Conservation (phyloP, 2,797 vertebrate genomes). For the Phrynocephalus guinanensis region DNA sequence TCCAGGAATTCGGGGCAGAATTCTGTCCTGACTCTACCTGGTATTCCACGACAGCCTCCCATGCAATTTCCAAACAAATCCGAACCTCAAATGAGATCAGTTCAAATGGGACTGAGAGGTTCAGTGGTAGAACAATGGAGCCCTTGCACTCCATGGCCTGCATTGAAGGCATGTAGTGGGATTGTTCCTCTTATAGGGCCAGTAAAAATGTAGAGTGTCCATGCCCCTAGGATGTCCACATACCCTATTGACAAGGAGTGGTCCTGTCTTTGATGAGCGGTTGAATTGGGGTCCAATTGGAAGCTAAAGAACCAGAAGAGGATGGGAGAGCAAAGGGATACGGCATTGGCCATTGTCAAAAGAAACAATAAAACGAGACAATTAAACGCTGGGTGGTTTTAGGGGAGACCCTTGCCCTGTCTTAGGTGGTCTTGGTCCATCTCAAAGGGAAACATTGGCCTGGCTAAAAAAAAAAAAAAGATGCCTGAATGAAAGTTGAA, state of each 20-base stretch:
- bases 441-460: too few relatives aligned
- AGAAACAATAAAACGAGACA: too few relatives aligned
- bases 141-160: too few relatives aligned
- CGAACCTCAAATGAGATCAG: too few relatives aligned
- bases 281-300: not conserved
- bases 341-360: not conserved
- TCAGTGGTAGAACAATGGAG: too few relatives aligned
- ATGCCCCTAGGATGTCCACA: not conserved
- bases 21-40: too few relatives aligned
- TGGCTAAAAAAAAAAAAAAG: not conserved
- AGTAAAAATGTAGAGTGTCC: not conserved
- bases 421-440: not conserved
- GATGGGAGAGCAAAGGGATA: not conserved
- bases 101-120: too few relatives aligned
- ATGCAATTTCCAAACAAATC: too few relatives aligned
- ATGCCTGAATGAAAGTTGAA: not conserved
- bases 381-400: not conserved
- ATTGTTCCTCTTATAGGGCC: not conserved
- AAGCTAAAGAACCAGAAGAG: not conserved
- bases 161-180: not conserved
- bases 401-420: not conserved
- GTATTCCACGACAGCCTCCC: too few relatives aligned
- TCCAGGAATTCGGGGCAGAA: too few relatives aligned
- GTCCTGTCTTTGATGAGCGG: not conserved
- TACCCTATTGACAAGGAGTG: not conserved